Conservation (phyloP, 1,140 invertebrate genomes). For the Hyles vespertilio region DNA sequence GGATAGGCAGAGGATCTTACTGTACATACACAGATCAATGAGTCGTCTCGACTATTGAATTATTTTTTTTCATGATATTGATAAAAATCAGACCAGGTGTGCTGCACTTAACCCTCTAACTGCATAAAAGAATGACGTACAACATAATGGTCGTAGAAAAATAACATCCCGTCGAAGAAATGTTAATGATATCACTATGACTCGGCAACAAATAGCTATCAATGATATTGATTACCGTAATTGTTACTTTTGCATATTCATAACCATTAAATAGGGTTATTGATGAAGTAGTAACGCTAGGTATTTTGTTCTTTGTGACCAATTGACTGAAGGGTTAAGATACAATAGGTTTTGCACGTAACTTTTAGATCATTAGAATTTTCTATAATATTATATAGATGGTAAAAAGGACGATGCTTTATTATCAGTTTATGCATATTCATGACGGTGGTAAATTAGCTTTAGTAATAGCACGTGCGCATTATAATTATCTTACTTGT, state of each 20-base stretch:
- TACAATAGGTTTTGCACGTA: constrained; percentile 11
- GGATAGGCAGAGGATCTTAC: too few species aligned
- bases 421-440: constrained; percentile 51
- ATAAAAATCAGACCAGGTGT: too few species aligned
- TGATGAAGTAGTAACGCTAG: constrained; percentile 15
- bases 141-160: not conserved
- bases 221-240: constrained; percentile 54
- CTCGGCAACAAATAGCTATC: constrained; percentile 35
- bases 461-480: not conserved
- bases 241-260: constrained; percentile 70
- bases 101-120: not conserved
- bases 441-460: constrained; percentile 48
- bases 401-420: not conserved
- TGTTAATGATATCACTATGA: constrained; percentile 40
- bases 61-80: too few species aligned
- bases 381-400: not conserved
- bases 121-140: constrained; percentile 1
- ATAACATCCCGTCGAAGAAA: too few species aligned
- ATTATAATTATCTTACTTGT: too few species aligned
- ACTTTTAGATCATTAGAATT: constrained; percentile 7
- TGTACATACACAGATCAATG: too few species aligned
- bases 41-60: too few species aligned
- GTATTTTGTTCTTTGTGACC: constrained; percentile 18
- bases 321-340: constrained; percentile 26
- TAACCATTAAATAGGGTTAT: constrained; percentile 36